Percentiles rank a stretch among this genome's conserved stretches.
Evolutionary conservation across 2,113 vertebrate genomes (phyloP).

Genomic region (Oryzias curvinotus): DNA sequence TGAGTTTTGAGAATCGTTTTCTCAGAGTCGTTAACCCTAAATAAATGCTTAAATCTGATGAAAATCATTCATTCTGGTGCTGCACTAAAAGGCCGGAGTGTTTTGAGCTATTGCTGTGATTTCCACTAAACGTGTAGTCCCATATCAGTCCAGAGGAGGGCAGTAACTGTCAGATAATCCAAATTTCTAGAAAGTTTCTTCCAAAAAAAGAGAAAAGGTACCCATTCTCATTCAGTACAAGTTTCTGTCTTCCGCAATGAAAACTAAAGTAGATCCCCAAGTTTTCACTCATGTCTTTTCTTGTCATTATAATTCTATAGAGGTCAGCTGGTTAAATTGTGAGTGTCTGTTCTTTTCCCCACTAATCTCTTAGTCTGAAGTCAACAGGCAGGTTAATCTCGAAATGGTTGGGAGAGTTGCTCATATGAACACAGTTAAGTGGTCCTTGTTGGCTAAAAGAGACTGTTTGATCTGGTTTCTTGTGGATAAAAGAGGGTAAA

Average conservation of each 20-base stretch:
- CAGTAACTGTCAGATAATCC: constrained; percentile 22
- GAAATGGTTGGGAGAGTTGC: constrained; percentile 43
- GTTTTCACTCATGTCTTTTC: constrained; percentile 56
- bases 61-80: neutral
- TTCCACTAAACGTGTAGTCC: neutral
- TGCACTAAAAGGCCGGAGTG: neutral
- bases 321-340: constrained; percentile 45
- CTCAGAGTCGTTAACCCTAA: too few relatives aligned
- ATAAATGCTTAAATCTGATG: too few relatives aligned
- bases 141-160: constrained; percentile 52
- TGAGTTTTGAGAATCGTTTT: too few relatives aligned
- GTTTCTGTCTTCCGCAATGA: constrained; percentile 36
- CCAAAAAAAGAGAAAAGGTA: constrained; percentile 11
- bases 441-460: constrained; percentile 45
- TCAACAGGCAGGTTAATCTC: constrained; percentile 67
- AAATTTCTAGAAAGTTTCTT: constrained; percentile 20
- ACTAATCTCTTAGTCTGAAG: constrained; percentile 58
- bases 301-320: constrained; percentile 65
- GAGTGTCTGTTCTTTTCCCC: constrained; percentile 52
- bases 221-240: constrained; percentile 50
- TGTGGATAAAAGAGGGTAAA: constrained; percentile 36
- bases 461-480: constrained; percentile 56
- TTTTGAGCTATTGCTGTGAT: neutral
- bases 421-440: constrained; percentile 35
- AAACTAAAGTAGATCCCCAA: constrained; percentile 55